These are phyloP conservation scores for Philhelius pedissequus DNA, from an alignment of 2,888 invertebrate genomes.

Conservation along the genomic window DNA sequence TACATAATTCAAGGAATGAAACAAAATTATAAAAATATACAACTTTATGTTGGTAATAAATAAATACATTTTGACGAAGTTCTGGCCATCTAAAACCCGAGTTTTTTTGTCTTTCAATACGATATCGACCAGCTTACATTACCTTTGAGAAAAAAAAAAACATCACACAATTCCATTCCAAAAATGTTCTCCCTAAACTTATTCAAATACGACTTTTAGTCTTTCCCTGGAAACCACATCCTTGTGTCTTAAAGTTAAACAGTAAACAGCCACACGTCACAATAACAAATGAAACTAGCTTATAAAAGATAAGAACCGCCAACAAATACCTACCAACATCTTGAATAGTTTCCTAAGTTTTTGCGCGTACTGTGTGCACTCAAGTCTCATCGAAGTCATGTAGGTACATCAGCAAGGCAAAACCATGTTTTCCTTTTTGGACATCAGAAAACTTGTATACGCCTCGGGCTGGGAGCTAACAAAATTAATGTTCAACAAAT, in stretches of 20 bases:
- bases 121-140: too few relatives aligned
- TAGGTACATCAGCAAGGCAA: neutral
- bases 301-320: neutral
- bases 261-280: constrained; percentile 6
- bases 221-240: neutral
- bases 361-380: neutral
- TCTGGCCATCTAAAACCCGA: too few relatives aligned
- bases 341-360: neutral
- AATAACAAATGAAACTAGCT: constrained; percentile 3
- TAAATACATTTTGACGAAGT: too few relatives aligned
- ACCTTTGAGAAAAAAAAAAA: too few relatives aligned
- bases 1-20: too few relatives aligned
- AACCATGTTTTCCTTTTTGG: constrained; percentile 10
- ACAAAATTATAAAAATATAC: too few relatives aligned
- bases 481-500: constrained; percentile 46
- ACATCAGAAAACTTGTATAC: constrained; percentile 14
- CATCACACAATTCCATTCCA: too few relatives aligned
- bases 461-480: constrained; percentile 28
- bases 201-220: neutral
- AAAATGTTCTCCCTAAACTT: neutral
- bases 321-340: neutral
- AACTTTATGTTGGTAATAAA: too few relatives aligned
- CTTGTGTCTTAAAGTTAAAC: neutral
- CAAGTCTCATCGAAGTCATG: neutral
- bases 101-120: too few relatives aligned